These are phyloP conservation scores for Aphidoletes aphidimyza DNA, from an alignment of 2,888 invertebrate genomes.

Conservation along the genomic window DNA sequence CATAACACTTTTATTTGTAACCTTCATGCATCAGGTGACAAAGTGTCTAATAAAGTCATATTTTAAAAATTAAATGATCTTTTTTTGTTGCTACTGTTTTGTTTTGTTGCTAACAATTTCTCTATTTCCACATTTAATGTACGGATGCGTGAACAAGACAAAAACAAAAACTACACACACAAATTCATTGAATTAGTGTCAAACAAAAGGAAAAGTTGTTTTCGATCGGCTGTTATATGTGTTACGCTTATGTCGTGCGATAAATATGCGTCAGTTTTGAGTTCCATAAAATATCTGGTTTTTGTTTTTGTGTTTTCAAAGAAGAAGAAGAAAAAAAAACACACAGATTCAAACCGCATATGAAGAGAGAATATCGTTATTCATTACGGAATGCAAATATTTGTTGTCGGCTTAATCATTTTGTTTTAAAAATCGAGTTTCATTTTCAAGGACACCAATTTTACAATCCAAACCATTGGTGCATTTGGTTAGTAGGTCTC, in stretches of 20 bases:
- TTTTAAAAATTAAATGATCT: slow-evolving; percentile 20
- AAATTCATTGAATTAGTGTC: slow-evolving; percentile 15
- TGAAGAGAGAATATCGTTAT: no score
- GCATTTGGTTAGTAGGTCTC: no score
- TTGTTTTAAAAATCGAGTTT: not conserved
- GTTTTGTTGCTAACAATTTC: not conserved
- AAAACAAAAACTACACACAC: not conserved
- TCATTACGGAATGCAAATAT: no score
- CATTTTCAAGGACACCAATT: slow-evolving; percentile 6
- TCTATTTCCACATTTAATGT: not conserved
- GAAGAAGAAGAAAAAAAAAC: no score
- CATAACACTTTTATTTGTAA: no score
- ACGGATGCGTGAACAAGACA: not conserved
- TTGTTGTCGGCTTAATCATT: not conserved
- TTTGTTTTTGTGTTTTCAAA: no score
- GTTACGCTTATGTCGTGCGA: not conserved
- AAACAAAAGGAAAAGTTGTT: slow-evolving; percentile 40
- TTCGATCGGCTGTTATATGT: slow-evolving; percentile 8
- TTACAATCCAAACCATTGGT: not conserved
- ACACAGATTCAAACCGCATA: no score
- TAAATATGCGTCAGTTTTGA: not conserved
- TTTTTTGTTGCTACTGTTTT: no score
- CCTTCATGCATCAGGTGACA: slow-evolving; percentile 22
- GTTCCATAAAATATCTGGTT: no score
- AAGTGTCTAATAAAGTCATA: slow-evolving; percentile 16